Conservation (phyloP, 2,888 invertebrate genomes). For the Volucella inflata region DNA sequence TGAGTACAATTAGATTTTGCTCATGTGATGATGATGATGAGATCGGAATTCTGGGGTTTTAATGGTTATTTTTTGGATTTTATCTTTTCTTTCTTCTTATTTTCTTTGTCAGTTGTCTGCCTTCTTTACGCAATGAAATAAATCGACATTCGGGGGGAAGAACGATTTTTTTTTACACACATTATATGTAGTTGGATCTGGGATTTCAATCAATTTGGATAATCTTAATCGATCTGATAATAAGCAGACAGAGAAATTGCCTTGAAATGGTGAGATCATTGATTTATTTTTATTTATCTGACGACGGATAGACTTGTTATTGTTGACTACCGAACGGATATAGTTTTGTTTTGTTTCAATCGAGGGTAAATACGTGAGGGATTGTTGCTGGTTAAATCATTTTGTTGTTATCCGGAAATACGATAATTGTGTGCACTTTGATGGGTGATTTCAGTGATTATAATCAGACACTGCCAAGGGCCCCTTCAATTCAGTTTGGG, state of each 20-base stretch:
- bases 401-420: too few species aligned
- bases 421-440: too few species aligned
- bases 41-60: constrained; percentile 28
- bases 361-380: too few species aligned
- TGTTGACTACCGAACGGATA: too few species aligned
- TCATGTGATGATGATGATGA: constrained; percentile 49
- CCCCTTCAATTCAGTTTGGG: too few species aligned
- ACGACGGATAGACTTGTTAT: neutral
- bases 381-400: too few species aligned
- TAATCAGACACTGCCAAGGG: too few species aligned
- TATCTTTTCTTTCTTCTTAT: neutral
- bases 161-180: constrained; percentile 1
- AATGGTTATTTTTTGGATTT: constrained; percentile 30
- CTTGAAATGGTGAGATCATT: constrained; percentile 62
- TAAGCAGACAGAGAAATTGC: constrained; percentile 57
- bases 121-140: neutral
- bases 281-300: constrained; percentile 56
- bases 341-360: too few species aligned
- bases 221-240: constrained; percentile 69
- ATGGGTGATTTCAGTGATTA: too few species aligned
- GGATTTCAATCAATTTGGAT: constrained; percentile 52
- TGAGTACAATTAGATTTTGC: constrained; percentile 53
- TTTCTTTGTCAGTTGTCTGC: neutral
- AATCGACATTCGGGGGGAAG: neutral
- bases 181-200: constrained; percentile 1